Evolutionary conservation across 2,888 invertebrate genomes (phyloP).

Genomic region (Mystacides longicornis): DNA sequence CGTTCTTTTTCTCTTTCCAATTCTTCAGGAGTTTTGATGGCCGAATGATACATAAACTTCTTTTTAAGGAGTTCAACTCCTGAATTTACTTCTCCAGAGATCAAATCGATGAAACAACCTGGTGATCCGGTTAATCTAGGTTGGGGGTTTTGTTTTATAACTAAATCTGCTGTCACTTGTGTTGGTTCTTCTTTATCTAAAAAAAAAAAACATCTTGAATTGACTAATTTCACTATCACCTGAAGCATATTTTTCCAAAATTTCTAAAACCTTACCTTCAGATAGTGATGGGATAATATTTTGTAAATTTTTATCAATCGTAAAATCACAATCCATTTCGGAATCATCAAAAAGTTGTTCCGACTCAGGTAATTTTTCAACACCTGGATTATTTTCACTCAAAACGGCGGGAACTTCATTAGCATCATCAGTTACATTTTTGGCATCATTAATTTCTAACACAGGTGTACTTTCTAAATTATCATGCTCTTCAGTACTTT

Average conservation of each 20-base stretch:
- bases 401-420: background rate
- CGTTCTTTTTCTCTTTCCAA: constrained; percentile 49
- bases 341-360: background rate
- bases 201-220: background rate
- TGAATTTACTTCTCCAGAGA: constrained; percentile 33
- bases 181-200: constrained; percentile 1
- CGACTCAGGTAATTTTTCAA: background rate
- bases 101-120: constrained; percentile 32
- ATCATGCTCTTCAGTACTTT: constrained; percentile 27
- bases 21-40: constrained; percentile 46
- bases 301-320: background rate
- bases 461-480: background rate
- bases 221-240: too few species aligned
- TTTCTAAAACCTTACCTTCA: background rate
- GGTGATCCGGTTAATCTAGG: constrained; percentile 48
- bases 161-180: too few species aligned
- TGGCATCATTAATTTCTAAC: background rate
- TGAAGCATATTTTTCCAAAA: background rate
- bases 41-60: constrained; percentile 62
- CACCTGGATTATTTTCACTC: background rate
- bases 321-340: constrained; percentile 24
- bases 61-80: constrained; percentile 63
- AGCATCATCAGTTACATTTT: background rate
- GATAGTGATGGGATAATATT: background rate
- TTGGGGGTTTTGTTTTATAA: constrained; percentile 28